Percentiles rank a stretch among this genome's conserved stretches.
Evolutionary conservation across 2,113 vertebrate species (phyloP).

Genomic region (Zootoca vivipara): DNA sequence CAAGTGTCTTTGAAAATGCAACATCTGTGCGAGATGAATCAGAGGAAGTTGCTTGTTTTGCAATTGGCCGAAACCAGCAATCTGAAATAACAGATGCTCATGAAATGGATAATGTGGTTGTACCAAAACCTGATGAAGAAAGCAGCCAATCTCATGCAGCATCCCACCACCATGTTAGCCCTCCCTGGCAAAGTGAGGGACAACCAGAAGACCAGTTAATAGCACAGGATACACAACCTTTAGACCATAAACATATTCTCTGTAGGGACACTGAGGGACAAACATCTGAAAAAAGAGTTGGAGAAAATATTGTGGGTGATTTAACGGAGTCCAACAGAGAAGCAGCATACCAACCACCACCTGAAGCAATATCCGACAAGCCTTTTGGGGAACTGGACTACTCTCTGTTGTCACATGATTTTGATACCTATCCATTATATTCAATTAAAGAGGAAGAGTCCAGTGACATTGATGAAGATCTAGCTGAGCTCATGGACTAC

Average conservation of each 20-base stretch:
- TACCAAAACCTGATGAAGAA: slow-evolving; percentile 54
- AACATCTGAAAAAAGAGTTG: neutral
- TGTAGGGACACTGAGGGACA: neutral
- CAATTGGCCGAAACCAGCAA: slow-evolving; percentile 49
- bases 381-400: slow-evolving; percentile 20
- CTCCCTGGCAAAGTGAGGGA: slow-evolving; percentile 31
- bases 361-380: slow-evolving; percentile 4
- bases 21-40: slow-evolving; percentile 28
- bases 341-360: neutral
- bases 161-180: neutral
- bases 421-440: slow-evolving; percentile 68
- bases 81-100: neutral
- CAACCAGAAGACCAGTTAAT: neutral
- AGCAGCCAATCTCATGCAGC: slow-evolving; percentile 35
- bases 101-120: slow-evolving; percentile 28
- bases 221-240: neutral
- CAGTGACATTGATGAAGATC: slow-evolving; percentile 66
- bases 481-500: slow-evolving; percentile 79
- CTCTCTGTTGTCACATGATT: slow-evolving; percentile 60
- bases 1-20: slow-evolving; percentile 57
- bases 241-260: neutral
- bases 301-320: neutral
- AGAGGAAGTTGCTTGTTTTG: slow-evolving; percentile 3
- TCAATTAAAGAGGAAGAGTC: slow-evolving; percentile 38
- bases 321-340: neutral